Evolutionary conservation across 2,113 vertebrate genomes (phyloP), one percentile per base, ranked within the genome.

Genomic region (Aix galericulata): DNA sequence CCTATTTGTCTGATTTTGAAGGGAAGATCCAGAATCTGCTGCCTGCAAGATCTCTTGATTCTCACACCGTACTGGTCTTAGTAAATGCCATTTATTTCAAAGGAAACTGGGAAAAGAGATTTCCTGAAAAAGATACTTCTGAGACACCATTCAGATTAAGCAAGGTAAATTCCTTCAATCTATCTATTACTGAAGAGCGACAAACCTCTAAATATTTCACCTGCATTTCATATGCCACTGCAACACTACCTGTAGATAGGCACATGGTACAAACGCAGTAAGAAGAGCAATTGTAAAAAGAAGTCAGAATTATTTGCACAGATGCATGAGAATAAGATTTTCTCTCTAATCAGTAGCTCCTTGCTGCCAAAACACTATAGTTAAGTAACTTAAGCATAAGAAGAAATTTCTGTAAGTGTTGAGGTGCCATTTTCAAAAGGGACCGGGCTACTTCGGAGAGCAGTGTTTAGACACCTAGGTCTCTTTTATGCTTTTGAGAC

Each of bases 61-160:
- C 8, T 91, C 18, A 0, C 80, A 99, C 99, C 2, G 97, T 95
- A 68, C 34, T 99, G 95, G 98, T 98, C 89, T 96, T 99, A 81
- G 98, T 99, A 89, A 99, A 99, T 16, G 99, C 98, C 50, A 97
- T 99, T 91, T 99, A 99, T 93, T 99, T 99, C 95, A 99, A 99
- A 97, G 99, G 98, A 78, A 98, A 93, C 21, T 99, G 99, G 99
- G 95, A 95, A 86, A 94, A 98, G 38, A 95, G 79, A 56, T 99
- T 99, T 93, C 34, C 95, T 44, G 94, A 79, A 32, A 77, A 97
- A 76, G 84, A 98, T 29, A 99, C 99, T 95, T 90, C 98, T 98
- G 93, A 98, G 98, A 82, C 6, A 96, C 94, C 97, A 27, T 99
- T 99, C 91, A 97, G 98, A 97, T 31, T 98, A 82, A 98, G 96